Conservation (phyloP, 1,140 invertebrate genomes). For the Drosophila biarmipes region DNA sequence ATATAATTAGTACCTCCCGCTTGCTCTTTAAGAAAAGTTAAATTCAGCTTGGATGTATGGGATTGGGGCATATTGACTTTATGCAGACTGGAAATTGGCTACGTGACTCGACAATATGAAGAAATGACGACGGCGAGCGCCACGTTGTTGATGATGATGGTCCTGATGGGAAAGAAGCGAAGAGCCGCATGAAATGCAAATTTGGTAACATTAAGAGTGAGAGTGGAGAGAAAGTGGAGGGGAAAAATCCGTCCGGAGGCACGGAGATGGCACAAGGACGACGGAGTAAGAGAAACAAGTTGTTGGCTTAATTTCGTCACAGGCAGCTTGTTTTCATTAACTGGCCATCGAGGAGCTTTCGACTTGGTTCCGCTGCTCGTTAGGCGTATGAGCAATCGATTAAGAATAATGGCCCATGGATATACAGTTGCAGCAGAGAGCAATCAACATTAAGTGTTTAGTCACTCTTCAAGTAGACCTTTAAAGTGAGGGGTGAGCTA, state of each 20-base stretch:
- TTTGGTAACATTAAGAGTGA: constrained; percentile 68
- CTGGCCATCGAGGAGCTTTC: constrained; percentile 55
- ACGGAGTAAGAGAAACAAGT: constrained; percentile 45
- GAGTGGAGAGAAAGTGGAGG: background rate
- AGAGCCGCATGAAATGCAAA: constrained; percentile 77
- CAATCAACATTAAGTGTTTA: constrained; percentile 78
- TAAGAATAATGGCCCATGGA: constrained; percentile 71
- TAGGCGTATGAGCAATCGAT: constrained; percentile 79
- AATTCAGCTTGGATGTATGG: constrained; percentile 25
- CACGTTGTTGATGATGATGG: constrained; percentile 36
- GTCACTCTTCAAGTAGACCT: constrained; percentile 16
- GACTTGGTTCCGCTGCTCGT: constrained; percentile 51
- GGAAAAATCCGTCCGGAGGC: background rate
- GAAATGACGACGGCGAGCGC: constrained; percentile 34
- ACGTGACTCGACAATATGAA: constrained; percentile 78
- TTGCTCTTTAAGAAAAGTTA: constrained; percentile 10
- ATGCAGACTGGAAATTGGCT: constrained; percentile 70
- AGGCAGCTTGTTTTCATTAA: constrained; percentile 81
- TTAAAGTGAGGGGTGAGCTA: background rate
- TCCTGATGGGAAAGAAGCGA: constrained; percentile 30
- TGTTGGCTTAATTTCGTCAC: constrained; percentile 70
- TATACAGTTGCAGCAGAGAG: constrained; percentile 65
- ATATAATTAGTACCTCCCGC: constrained; percentile 7
- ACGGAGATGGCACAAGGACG: constrained; percentile 7
- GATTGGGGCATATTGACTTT: constrained; percentile 75